Evolutionary conservation across 2,113 vertebrate genomes (phyloP).

Genomic region (Hypocryptadius cinnamomeus): DNA sequence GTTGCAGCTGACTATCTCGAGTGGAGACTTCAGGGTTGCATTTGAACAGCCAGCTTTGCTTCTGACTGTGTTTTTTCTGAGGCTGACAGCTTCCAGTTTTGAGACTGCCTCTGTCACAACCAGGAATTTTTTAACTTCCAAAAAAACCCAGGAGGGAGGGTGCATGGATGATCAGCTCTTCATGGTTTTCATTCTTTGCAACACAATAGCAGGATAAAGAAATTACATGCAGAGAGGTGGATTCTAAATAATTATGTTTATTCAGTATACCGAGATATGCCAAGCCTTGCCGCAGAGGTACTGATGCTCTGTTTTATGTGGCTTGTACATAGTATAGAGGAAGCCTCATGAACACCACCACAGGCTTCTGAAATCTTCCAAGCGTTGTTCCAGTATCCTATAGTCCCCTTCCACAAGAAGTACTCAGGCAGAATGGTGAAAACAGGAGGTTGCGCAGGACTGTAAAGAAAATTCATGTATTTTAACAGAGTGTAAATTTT

Average conservation of each 20-base stretch:
- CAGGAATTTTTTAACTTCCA: not conserved
- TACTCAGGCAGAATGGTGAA: not conserved
- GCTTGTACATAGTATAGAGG: not conserved
- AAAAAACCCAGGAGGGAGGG: not conserved
- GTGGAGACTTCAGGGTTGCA: not conserved
- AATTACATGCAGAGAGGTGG: not conserved
- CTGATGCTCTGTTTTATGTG: constrained; percentile 24
- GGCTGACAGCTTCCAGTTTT: not conserved
- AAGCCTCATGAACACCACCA: not conserved
- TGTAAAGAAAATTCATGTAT: not conserved
- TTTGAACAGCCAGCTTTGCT: not conserved
- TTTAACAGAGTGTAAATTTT: not conserved
- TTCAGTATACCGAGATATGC: not conserved
- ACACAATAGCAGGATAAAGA: constrained; percentile 9
- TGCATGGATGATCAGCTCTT: not conserved
- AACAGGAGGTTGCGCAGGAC: not conserved
- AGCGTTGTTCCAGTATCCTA: not conserved
- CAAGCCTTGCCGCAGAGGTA: not conserved
- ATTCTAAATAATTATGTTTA: constrained; percentile 19
- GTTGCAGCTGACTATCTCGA: not conserved
- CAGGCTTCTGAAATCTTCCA: not conserved
- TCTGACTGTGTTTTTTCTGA: not conserved
- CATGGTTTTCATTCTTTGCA: constrained; percentile 20
- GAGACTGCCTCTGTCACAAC: not conserved
- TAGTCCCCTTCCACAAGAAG: not conserved